A percentile compares a stretch with the other conserved stretches of the same genome.
Evolutionary conservation across 2,113 vertebrate species (phyloP).

Genomic region (Pogona vitticeps): DNA sequence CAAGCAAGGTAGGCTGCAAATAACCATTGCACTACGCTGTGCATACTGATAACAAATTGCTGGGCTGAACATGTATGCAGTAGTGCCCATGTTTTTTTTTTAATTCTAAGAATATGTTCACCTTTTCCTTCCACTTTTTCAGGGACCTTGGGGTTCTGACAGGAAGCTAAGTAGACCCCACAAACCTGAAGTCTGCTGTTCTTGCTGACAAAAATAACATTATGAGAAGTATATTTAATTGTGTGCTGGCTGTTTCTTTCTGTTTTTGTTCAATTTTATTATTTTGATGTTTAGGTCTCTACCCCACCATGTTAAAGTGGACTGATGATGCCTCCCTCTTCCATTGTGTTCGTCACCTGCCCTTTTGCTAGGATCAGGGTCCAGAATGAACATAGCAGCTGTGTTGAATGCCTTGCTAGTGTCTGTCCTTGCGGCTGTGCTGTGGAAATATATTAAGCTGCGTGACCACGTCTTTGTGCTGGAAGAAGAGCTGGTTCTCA

Average conservation of each 20-base stretch:
- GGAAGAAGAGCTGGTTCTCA: conserved; percentile 88
- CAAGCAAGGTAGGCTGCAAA: too few relatives aligned
- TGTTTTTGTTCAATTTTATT: background rate
- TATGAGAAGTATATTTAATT: conserved; percentile 29
- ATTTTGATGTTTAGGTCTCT: conserved; percentile 56
- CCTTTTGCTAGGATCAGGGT: conserved; percentile 76
- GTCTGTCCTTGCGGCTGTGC: conserved; percentile 88
- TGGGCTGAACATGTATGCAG: background rate
- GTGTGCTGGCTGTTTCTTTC: background rate
- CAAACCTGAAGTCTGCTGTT: background rate
- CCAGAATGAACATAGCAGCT: conserved; percentile 91
- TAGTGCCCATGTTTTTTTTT: background rate
- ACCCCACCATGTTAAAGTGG: conserved; percentile 54
- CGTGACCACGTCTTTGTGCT: conserved; percentile 84
- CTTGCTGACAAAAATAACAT: background rate
- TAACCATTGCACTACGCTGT: too few relatives aligned
- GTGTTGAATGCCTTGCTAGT: conserved; percentile 93
- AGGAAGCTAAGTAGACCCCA: background rate
- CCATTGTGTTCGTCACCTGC: conserved; percentile 56
- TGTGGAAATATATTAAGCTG: conserved; percentile 93
- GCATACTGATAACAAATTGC: background rate
- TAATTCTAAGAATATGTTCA: background rate
- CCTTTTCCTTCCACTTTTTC: background rate
- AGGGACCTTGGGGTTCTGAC: background rate
- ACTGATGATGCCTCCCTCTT: conserved; percentile 60